phyloP scores from a whole-genome alignment of 2,113 vertebrate species.

The Phainopepla nitens region DNA sequence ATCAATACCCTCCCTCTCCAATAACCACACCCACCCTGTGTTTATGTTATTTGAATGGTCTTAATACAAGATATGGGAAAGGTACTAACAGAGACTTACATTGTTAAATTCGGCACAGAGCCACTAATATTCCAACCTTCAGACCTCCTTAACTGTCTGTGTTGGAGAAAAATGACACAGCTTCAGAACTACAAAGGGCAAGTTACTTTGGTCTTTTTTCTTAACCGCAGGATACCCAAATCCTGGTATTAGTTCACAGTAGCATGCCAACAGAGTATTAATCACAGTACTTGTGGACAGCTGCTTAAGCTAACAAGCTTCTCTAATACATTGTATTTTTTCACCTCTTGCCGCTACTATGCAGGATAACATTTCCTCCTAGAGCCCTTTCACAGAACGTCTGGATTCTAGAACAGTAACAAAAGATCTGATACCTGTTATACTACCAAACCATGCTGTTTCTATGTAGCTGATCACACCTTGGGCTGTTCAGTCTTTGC shows the following conservation, averaged over 20 bases:
- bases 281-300: background rate
- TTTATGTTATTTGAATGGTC: background rate
- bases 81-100: background rate
- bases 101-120: background rate
- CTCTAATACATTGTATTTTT: constrained; percentile 6
- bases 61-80: background rate
- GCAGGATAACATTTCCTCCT: constrained; percentile 73
- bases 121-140: background rate
- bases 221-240: background rate
- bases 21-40: background rate
- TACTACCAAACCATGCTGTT: background rate
- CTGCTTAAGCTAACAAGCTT: constrained; percentile 33
- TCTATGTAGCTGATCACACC: background rate
- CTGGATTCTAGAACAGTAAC: constrained; percentile 53
- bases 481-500: background rate
- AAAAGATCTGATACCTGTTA: constrained; percentile 32
- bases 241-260: background rate
- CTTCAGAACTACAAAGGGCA: background rate
- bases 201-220: background rate
- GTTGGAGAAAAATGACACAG: background rate
- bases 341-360: constrained; percentile 31
- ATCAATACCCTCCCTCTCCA: rapidly evolving
- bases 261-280: background rate
- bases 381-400: constrained; percentile 68
- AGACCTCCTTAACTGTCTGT: background rate